Conservation (phyloP, 1,140 invertebrate genomes). For the Tetraneura akinire region DNA sequence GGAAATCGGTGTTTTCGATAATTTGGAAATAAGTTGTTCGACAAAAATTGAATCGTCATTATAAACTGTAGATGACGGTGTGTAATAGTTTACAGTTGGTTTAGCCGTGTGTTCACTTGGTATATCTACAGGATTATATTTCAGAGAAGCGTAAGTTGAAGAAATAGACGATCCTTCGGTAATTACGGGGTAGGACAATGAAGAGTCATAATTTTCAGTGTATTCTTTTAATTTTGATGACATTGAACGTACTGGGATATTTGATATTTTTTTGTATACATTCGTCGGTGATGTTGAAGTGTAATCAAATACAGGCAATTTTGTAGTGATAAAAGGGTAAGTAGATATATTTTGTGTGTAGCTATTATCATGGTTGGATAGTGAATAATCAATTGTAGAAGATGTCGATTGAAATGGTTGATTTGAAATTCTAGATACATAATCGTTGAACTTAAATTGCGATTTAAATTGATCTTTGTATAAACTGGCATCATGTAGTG, state of each 20-base stretch:
- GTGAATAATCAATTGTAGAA: neutral
- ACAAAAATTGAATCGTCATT: neutral
- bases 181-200: neutral
- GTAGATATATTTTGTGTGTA: neutral
- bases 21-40: neutral
- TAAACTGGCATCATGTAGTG: neutral
- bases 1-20: neutral
- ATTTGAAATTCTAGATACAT: slow-evolving; percentile 2
- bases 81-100: slow-evolving; percentile 25
- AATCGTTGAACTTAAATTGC: slow-evolving; percentile 32
- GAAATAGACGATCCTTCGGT: neutral
- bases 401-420: slow-evolving; percentile 23
- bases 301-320: neutral
- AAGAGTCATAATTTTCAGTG: neutral
- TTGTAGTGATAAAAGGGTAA: slow-evolving; percentile 3
- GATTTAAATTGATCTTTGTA: neutral
- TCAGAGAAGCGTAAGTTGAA: neutral
- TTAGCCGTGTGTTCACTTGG: neutral
- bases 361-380: neutral
- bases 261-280: neutral
- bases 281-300: neutral
- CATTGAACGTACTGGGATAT: neutral
- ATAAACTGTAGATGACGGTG: neutral
- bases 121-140: neutral
- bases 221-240: neutral